A percentile compares a stretch with the other conserved stretches of the same genome.
Evolutionary conservation across 2,113 vertebrate genomes (phyloP).

Genomic region (Elgaria multicarinata): DNA sequence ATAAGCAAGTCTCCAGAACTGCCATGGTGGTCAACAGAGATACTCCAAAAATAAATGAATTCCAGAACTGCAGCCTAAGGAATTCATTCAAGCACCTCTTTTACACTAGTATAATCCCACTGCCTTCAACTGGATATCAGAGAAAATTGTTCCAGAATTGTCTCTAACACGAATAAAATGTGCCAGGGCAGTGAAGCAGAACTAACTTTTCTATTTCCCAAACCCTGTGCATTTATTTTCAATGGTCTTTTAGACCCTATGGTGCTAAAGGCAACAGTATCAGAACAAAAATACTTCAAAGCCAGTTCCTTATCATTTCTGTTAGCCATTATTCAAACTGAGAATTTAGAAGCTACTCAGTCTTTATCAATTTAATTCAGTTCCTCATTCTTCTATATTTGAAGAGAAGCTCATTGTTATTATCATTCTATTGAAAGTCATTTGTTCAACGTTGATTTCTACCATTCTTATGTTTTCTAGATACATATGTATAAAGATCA

Average conservation of each 20-base stretch:
- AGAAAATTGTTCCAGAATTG: background rate
- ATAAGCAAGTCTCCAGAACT: background rate
- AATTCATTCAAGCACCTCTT: background rate
- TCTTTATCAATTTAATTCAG: background rate
- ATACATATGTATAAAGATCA: background rate
- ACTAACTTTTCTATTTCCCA: conserved; percentile 30
- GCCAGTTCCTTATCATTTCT: background rate
- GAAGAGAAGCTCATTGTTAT: background rate
- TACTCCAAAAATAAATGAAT: background rate
- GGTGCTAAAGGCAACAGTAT: background rate
- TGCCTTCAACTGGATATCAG: background rate
- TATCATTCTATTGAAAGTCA: background rate
- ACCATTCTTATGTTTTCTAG: background rate
- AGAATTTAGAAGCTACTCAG: background rate
- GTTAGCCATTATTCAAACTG: background rate
- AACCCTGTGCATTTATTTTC: conserved; percentile 30
- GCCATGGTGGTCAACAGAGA: background rate
- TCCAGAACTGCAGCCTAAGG: background rate
- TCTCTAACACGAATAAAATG: background rate
- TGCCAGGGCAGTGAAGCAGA: background rate
- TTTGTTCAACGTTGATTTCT: conserved; percentile 11
- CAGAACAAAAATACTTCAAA: conserved; percentile 2
- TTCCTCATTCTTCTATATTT: background rate
- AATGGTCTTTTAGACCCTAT: conserved; percentile 38
- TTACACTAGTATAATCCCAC: background rate